Percentiles rank a stretch among this genome's conserved stretches.
phyloP scores from a whole-genome alignment of 2,888 invertebrate species.

The Salpingus planirostris region DNA sequence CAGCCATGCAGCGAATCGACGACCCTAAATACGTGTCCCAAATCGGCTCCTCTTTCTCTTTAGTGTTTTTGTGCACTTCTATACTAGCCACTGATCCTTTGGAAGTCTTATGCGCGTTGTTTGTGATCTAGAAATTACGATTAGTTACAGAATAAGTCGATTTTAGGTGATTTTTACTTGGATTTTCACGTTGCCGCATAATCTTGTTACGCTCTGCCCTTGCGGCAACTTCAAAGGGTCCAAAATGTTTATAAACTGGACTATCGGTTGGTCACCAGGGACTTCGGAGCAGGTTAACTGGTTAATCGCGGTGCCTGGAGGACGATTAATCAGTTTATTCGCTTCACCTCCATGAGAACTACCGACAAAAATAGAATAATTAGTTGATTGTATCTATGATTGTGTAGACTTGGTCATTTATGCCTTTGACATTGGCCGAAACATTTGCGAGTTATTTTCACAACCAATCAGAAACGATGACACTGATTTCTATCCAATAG shows the following conservation, averaged over 20 bases:
- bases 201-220: slow-evolving; percentile 33
- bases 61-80: slow-evolving; percentile 49
- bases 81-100: slow-evolving; percentile 51
- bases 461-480: no score
- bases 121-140: slow-evolving; percentile 33
- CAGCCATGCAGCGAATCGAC: slow-evolving; percentile 51
- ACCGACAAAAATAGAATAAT: no score
- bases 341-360: slow-evolving; percentile 1
- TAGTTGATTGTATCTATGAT: no score
- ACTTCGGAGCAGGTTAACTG: slow-evolving; percentile 39
- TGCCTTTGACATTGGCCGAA: no score
- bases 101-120: slow-evolving; percentile 44
- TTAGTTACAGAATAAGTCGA: not conserved
- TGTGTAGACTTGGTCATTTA: no score
- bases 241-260: slow-evolving; percentile 37
- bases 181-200: slow-evolving; percentile 31
- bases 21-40: slow-evolving; percentile 65
- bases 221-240: slow-evolving; percentile 36
- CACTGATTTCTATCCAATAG: no score
- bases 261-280: slow-evolving; percentile 39
- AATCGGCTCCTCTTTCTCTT: slow-evolving; percentile 50
- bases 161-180: slow-evolving; percentile 26
- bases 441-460: no score
- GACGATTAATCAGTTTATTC: slow-evolving; percentile 20
- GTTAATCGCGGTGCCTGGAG: slow-evolving; percentile 38